phyloP scores from a whole-genome alignment of 2,113 vertebrate genomes.

The Dasypus novemcinctus region DNA sequence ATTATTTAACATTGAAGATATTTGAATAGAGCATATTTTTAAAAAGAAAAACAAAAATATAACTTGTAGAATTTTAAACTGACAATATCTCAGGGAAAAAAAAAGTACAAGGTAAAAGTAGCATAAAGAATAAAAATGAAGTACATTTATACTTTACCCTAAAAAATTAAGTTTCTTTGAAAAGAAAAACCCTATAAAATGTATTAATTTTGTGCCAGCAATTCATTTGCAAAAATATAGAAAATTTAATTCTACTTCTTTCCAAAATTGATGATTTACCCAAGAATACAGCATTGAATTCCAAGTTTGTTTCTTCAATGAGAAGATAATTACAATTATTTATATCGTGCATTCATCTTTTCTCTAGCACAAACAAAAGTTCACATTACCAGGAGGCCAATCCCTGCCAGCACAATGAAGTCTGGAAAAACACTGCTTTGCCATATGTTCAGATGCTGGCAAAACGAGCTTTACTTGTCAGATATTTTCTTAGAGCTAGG shows the following conservation, averaged over 20 bases:
- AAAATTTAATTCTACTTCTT: slow-evolving; percentile 43
- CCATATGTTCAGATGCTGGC: slow-evolving; percentile 73
- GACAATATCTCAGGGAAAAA: background rate
- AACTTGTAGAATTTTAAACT: background rate
- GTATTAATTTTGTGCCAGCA: slow-evolving; percentile 23
- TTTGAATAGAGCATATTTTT: background rate
- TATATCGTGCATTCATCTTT: slow-evolving; percentile 1
- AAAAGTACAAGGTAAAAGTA: background rate
- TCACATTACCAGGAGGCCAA: slow-evolving; percentile 50
- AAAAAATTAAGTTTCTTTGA: background rate
- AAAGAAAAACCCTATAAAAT: background rate
- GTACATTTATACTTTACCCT: background rate
- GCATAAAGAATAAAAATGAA: background rate
- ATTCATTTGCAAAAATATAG: slow-evolving; percentile 35
- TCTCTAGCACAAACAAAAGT: slow-evolving; percentile 61
- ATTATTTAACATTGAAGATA: background rate
- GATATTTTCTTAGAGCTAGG: slow-evolving; percentile 65
- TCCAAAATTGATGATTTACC: slow-evolving; percentile 53
- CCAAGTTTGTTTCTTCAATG: slow-evolving; percentile 53
- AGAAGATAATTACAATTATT: slow-evolving; percentile 55
- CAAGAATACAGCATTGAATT: slow-evolving; percentile 31
- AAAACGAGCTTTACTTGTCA: slow-evolving; percentile 54
- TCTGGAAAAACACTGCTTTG: slow-evolving; percentile 64
- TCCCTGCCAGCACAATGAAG: slow-evolving; percentile 49
- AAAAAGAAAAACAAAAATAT: background rate